Evolutionary conservation across 2,888 invertebrate species (phyloP), one percentile per base, ranked within the genome.

Genomic region (Ernsta delagoae): DNA sequence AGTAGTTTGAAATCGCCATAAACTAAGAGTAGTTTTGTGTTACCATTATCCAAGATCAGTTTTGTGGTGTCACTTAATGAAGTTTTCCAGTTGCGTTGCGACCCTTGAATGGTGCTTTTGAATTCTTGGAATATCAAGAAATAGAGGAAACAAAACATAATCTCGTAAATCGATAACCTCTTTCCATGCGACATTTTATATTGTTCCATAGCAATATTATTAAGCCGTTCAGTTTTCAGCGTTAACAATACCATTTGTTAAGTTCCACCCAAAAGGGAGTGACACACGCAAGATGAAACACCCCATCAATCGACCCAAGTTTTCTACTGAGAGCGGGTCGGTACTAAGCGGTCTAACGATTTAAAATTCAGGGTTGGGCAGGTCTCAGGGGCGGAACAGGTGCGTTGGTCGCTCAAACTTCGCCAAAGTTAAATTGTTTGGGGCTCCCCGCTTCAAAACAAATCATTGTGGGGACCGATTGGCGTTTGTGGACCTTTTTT

Each of bases 381-480:
- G 16, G 54, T 41, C 54, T 54, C 63, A 11, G 39, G 54, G 54
- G 63, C 36, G 1, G 41, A 54, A 56, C 56, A 64, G 64, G 64
- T 45, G 56, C 56, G 45, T 36, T 41, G 4, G 41, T 31, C 41
- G 56, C 54, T 54, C 54, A 54, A 64, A 64, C 56, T 64, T 64
- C 41, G 43, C 12, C 45, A 12, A 64, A 64, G 56, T 45, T 64
- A 64, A 24, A 64, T 56, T 64, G 54, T 63, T 54, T 63, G 41
- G 31, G 43, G n/a, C 59, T 36, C 36, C 36, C 16, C 39, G 39
- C 53, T 5, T 5, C 12, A 36, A 34, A 43, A 53, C 53, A 53
- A 62, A 53, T 53, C 61, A 50, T 50, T 50, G 36, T 9, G 9
- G 34, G 50, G 36, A 8, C 16, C 34, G 56, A n/a, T 62, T 16